Evolutionary conservation across 2,113 vertebrate genomes (phyloP), one percentile per base, ranked within the genome.

Genomic region (Paracanthobrama guichenoti): DNA sequence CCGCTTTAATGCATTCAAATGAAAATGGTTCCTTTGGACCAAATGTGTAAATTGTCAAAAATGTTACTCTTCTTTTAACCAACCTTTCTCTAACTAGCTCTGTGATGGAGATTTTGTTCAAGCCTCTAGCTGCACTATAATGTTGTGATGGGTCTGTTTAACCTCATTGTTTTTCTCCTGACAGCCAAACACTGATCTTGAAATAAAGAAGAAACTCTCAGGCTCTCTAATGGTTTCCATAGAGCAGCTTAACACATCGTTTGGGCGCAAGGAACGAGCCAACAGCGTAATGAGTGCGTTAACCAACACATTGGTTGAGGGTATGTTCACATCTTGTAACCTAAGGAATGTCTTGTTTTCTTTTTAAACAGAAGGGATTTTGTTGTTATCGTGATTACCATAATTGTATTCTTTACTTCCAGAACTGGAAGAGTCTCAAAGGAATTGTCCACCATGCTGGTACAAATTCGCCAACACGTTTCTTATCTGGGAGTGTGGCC

Each of bases 391-490:
- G 57, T 50, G 39, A 26, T 80, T 24, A 64, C 22, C 39, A 73
- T 24, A 48, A 28, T 72, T 59, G 31, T 74, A 44, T 46, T 24
- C 12, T 82, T 88, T 13, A 48, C 48, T 59, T 85, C 3, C 88
- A 99, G 98, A 99, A 89, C 92, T 99, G 90, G 98, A 99, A 76
- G 98, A 99, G 88, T 99, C 98, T 84, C 98, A 99, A 89, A 96
- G 96, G 87, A 98, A 96, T 59, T 99, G 98, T 85, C 98, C 98
- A 6, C 97, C 98, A 7, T 99, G 96, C 90, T 99, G 98, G 98
- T 99, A 99, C 91, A 99, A 97, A 89, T 99, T 99, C 83, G 92
- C 98, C 81, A 98, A 99, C 82, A 91, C 88, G 0, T 97, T 98
- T 90, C 96, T 99, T 85, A 99, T 99, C 93, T 99, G 98, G 98